Conservation (phyloP, 1,140 invertebrate species). For the Drosophila oshimai region DNA sequence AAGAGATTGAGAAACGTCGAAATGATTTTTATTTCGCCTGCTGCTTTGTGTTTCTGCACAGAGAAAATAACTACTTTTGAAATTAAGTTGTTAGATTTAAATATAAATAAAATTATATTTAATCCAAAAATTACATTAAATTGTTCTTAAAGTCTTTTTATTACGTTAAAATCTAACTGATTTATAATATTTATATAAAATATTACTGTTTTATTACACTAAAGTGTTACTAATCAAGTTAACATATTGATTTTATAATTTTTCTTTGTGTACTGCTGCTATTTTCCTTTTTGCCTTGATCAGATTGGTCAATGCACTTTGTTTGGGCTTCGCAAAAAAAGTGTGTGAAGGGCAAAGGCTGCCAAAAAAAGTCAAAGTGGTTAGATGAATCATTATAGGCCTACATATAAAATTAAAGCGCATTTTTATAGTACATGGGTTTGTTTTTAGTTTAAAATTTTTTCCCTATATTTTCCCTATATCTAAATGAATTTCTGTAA, state of each 20-base stretch:
- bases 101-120: no score
- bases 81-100: no score
- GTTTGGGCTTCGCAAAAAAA: not conserved
- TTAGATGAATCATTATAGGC: conserved; percentile 6
- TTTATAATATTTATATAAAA: not conserved
- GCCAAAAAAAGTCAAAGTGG: not conserved
- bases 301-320: conserved; percentile 36
- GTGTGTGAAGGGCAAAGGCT: conserved; percentile 45
- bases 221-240: no score
- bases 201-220: no score
- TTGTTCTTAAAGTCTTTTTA: no score
- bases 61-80: not conserved
- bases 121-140: no score
- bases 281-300: conserved; percentile 23
- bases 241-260: not conserved
- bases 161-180: no score
- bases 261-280: not conserved
- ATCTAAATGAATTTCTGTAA: no score
- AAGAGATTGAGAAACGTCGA: conserved; percentile 32
- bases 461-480: no score
- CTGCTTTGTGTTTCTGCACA: not conserved
- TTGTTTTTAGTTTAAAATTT: not conserved
- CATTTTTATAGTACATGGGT: not conserved
- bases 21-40: conserved; percentile 17
- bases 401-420: not conserved